phyloP scores from a whole-genome alignment of 2,113 vertebrate species.

The Cathartes aura region DNA sequence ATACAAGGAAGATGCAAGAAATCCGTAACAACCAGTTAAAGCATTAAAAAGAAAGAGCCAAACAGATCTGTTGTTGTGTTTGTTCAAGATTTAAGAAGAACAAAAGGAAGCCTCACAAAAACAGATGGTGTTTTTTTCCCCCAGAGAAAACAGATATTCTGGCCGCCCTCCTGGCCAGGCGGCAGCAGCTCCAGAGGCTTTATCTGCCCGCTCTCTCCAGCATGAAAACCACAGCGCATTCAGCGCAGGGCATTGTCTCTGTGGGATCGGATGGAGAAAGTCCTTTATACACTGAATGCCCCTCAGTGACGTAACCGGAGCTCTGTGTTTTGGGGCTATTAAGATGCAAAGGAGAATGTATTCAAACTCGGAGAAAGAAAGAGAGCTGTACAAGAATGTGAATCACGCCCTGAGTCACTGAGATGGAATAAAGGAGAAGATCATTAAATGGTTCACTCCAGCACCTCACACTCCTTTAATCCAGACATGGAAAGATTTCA shows the following conservation, averaged over 20 bases:
- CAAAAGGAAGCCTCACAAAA: neutral
- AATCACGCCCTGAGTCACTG: neutral
- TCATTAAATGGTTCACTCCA: constrained; percentile 19
- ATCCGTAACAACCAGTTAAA: neutral
- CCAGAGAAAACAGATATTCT: neutral
- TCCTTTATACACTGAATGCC: neutral
- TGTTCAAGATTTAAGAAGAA: neutral
- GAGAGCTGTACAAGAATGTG: neutral
- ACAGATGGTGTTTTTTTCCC: neutral
- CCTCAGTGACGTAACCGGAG: neutral
- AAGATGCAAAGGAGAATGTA: constrained; percentile 28
- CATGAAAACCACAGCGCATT: neutral
- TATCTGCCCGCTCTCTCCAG: neutral
- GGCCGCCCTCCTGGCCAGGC: neutral
- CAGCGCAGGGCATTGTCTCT: neutral
- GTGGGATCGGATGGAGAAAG: neutral
- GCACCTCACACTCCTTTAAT: constrained; percentile 6
- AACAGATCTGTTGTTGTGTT: neutral
- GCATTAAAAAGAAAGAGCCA: neutral
- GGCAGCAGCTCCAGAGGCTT: neutral
- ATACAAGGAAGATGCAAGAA: neutral
- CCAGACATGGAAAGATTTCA: neutral
- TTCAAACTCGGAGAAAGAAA: neutral
- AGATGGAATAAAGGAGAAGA: constrained; percentile 9
- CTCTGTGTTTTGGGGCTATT: neutral